phyloP scores from a whole-genome alignment of 2,888 invertebrate species.

The Rhagium mordax region DNA sequence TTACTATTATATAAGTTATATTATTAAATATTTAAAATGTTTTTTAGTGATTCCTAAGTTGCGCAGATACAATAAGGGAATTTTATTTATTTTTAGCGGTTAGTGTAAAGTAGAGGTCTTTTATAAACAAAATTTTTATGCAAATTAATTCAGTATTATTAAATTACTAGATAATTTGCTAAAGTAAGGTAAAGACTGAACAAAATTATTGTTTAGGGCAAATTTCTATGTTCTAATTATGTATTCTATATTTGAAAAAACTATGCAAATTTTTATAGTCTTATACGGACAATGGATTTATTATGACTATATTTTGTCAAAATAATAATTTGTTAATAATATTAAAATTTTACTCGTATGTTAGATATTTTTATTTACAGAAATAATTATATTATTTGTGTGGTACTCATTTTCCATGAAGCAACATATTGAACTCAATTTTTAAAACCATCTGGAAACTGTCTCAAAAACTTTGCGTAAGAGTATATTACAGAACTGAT shows the following conservation, averaged over 20 bases:
- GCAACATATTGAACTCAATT: too few relatives aligned
- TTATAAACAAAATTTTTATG: not conserved
- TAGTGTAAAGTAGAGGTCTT: not conserved
- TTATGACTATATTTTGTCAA: too few relatives aligned
- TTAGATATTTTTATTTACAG: too few relatives aligned
- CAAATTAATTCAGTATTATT: not conserved
- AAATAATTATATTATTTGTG: too few relatives aligned
- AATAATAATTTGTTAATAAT: too few relatives aligned
- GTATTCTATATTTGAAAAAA: too few relatives aligned
- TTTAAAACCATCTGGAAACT: too few relatives aligned
- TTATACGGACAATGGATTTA: not conserved
- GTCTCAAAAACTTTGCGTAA: too few relatives aligned
- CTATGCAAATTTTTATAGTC: too few relatives aligned
- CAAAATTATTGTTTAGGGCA: not conserved
- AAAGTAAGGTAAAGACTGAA: conserved; percentile 10
- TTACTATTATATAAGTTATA: conserved; percentile 58
- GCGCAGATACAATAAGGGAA: conserved; percentile 49
- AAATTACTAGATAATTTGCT: not conserved
- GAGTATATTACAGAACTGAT: too few relatives aligned
- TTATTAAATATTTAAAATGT: conserved; percentile 56
- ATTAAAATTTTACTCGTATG: too few relatives aligned
- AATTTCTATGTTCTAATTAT: not conserved
- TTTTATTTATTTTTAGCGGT: conserved; percentile 26
- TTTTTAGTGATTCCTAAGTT: conserved; percentile 65
- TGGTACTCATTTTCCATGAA: too few relatives aligned